A percentile compares a stretch with the other conserved stretches of the same genome.
These are phyloP conservation scores for Paragorgia papillata DNA, from an alignment of 92 coral and sea anemone genomes.

Conservation along the genomic window DNA sequence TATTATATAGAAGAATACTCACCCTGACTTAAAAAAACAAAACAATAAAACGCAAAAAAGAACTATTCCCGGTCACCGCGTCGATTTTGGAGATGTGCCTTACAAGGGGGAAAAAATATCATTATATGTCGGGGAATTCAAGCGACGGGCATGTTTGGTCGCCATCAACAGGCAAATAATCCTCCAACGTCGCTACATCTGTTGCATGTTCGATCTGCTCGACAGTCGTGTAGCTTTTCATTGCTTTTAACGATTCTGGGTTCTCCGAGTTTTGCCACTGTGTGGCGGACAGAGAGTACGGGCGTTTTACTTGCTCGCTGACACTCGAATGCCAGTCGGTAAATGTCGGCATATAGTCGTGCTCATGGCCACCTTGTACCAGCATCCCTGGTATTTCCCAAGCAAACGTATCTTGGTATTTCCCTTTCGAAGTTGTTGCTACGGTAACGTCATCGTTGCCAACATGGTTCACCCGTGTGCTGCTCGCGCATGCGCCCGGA, in stretches of 20 bases:
- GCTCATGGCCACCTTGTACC: slow-evolving; percentile 15
- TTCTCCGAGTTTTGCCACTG: not conserved
- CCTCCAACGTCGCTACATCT: slow-evolving; percentile 82
- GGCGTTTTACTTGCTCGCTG: not conserved
- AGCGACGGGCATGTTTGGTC: slow-evolving; percentile 98
- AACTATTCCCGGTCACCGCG: too few species aligned
- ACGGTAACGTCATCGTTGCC: not conserved
- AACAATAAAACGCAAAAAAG: too few species aligned
- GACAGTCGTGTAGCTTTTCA: slow-evolving; percentile 7
- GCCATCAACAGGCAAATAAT: slow-evolving; percentile 88
- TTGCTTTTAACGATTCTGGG: not conserved
- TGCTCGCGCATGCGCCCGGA: slow-evolving; percentile 18
- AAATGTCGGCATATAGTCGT: slow-evolving; percentile 15
- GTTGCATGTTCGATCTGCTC: slow-evolving; percentile 1
- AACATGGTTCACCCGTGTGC: not conserved
- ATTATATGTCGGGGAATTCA: slow-evolving; percentile 87
- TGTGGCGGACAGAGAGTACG: not conserved
- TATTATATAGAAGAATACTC: too few species aligned
- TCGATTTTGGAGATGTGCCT: too few species aligned
- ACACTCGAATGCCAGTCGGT: slow-evolving; percentile 30
- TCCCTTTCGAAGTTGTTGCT: slow-evolving; percentile 6
- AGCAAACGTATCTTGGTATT: slow-evolving; percentile 27
- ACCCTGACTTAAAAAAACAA: too few species aligned
- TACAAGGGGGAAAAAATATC: too few species aligned
- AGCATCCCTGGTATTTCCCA: slow-evolving; percentile 75